Percentiles rank a stretch among this genome's conserved stretches.
These are phyloP conservation scores for Acomys russatus DNA, from an alignment of 2,797 vertebrate genomes.

Conservation along the genomic window DNA sequence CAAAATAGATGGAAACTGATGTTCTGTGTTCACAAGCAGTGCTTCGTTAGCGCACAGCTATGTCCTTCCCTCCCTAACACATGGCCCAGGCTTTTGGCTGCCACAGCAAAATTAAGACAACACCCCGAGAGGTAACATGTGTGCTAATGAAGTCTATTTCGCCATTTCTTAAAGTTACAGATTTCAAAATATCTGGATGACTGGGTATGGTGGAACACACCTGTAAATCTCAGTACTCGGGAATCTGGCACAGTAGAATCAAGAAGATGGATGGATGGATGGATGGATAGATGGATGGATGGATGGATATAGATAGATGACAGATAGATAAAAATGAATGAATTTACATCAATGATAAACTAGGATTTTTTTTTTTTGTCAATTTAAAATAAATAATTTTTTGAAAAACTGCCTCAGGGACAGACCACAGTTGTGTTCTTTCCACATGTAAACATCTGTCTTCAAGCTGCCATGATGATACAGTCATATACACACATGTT, in stretches of 20 bases:
- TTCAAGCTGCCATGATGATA: neutral
- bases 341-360: neutral
- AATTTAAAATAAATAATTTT: neutral
- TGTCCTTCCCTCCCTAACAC: neutral
- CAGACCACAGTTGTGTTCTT: neutral
- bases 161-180: neutral
- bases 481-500: neutral
- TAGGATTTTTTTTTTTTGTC: neutral
- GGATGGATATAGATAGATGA: too few relatives aligned
- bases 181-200: neutral
- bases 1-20: neutral
- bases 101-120: neutral
- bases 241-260: neutral
- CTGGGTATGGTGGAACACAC: neutral
- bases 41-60: neutral
- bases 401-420: neutral
- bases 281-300: neutral
- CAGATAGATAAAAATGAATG: too few relatives aligned
- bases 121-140: neutral
- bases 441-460: neutral
- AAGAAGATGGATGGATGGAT: neutral
- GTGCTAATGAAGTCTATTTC: neutral
- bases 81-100: fast-evolving
- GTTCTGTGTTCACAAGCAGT: neutral
- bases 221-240: neutral